A percentile compares a stretch with the other conserved stretches of the same genome.
phyloP scores from a whole-genome alignment of 2,113 vertebrate genomes.

The Dipodomys stephensi region DNA sequence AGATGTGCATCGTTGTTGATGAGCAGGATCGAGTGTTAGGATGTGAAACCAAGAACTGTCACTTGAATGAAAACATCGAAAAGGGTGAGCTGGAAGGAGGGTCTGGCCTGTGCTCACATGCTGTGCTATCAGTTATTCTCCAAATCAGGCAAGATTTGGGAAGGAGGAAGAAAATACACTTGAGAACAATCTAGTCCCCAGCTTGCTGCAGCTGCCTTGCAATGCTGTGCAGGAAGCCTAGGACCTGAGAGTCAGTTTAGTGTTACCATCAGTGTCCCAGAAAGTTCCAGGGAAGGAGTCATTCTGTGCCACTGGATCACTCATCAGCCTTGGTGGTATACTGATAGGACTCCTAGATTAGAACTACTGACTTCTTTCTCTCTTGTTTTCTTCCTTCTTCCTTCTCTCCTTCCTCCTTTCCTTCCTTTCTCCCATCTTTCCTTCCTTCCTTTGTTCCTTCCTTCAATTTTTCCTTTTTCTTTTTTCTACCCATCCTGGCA shows the following conservation, averaged over 20 bases:
- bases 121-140: background rate
- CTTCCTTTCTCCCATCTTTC: too few species aligned
- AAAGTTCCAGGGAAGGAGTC: background rate
- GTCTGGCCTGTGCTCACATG: too few species aligned
- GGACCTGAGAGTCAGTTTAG: background rate
- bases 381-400: too few species aligned
- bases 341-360: too few species aligned
- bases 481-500: too few species aligned
- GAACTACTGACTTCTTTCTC: too few species aligned
- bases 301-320: background rate
- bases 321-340: too few species aligned
- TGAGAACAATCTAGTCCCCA: background rate
- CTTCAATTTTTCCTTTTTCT: too few species aligned
- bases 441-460: too few species aligned
- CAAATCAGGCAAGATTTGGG: background rate
- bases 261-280: background rate
- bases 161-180: background rate
- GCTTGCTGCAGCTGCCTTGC: background rate
- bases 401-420: too few species aligned
- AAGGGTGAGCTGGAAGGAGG: constrained; percentile 87
- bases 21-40: constrained; percentile 90
- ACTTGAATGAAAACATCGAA: constrained; percentile 93
- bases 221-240: background rate
- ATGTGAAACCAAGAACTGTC: constrained; percentile 95
- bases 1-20: constrained; percentile 95